Conservation (phyloP, 2,888 invertebrate genomes). For the Amphipyra tragopoginis region DNA sequence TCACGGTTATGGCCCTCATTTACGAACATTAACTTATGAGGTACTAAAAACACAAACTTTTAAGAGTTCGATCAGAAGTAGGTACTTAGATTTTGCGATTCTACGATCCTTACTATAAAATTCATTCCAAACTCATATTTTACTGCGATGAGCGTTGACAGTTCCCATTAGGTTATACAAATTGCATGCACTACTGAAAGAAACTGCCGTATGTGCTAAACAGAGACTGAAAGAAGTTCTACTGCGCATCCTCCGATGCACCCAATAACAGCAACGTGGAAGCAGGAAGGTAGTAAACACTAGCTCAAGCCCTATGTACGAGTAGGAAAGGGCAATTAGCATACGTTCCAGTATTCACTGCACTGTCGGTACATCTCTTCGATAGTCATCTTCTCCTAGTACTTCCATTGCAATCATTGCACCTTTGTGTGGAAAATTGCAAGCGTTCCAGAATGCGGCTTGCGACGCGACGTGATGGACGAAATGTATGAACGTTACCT, state of each 20-base stretch:
- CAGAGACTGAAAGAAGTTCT: constrained; percentile 6
- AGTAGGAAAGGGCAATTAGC: constrained; percentile 29
- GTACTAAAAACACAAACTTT: too few species aligned
- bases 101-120: too few species aligned
- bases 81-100: background rate
- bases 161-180: background rate
- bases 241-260: constrained; percentile 31
- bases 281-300: constrained; percentile 40
- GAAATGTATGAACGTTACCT: too few species aligned
- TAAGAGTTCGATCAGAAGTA: background rate
- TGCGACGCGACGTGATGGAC: too few species aligned
- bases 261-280: constrained; percentile 31
- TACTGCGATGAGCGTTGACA: background rate
- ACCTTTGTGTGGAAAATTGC: constrained; percentile 2
- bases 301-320: constrained; percentile 15
- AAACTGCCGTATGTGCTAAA: constrained; percentile 2
- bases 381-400: constrained; percentile 42
- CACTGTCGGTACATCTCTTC: constrained; percentile 11
- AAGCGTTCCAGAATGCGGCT: background rate
- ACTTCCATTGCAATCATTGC: constrained; percentile 34
- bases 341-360: constrained; percentile 14
- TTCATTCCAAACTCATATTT: background rate
- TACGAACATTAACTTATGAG: too few species aligned
- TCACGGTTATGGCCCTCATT: too few species aligned
- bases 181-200: constrained; percentile 1